phyloP scores from a whole-genome alignment of 1,140 invertebrate genomes.

The Leguminivora glycinivorella region DNA sequence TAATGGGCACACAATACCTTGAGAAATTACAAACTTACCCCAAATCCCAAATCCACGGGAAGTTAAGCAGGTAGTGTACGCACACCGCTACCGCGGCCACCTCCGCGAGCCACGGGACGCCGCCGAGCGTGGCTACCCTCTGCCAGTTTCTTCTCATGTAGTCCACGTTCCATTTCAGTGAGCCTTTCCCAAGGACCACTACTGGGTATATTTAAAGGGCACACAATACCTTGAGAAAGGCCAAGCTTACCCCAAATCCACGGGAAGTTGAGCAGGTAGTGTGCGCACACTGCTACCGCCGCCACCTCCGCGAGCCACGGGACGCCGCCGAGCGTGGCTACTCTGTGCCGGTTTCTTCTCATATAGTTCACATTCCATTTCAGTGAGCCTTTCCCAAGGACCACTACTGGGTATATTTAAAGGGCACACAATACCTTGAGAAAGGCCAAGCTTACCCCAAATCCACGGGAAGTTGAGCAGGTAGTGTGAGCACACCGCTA shows the following conservation, averaged over 20 bases:
- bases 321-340: conserved; percentile 51
- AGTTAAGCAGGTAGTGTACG: no score
- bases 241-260: conserved; percentile 70
- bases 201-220: no score
- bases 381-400: conserved; percentile 67
- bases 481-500: conserved; percentile 51
- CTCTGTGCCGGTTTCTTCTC: conserved; percentile 54
- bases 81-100: no score
- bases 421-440: no score
- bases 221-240: no score
- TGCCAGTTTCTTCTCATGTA: no score
- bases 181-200: no score
- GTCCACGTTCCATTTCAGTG: no score
- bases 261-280: conserved; percentile 59
- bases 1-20: no score
- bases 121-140: no score
- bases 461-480: conserved; percentile 64
- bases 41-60: conserved; percentile 71
- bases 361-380: conserved; percentile 63
- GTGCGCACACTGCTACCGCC: conserved; percentile 49
- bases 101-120: no score
- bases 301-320: conserved; percentile 63
- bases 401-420: conserved; percentile 70
- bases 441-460: conserved; percentile 66
- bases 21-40: no score